Evolutionary conservation across 2,888 invertebrate genomes (phyloP).

Genomic region (Nycteola revayana): DNA sequence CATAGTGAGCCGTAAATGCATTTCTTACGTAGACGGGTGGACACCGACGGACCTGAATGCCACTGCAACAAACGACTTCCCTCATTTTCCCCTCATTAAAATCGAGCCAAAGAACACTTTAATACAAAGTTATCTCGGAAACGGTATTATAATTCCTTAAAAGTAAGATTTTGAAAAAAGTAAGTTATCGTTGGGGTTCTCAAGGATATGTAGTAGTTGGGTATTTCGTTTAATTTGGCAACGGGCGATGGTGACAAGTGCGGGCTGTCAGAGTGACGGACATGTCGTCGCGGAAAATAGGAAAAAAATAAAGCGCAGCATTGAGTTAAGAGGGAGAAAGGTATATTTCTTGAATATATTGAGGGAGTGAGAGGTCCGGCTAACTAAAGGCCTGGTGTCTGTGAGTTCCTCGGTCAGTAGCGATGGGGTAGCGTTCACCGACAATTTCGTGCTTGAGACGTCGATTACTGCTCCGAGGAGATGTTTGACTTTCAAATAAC

Average conservation of each 20-base stretch:
- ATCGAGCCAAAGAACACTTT: constrained; percentile 41
- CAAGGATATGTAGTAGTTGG: constrained; percentile 55
- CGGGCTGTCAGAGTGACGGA: constrained; percentile 45
- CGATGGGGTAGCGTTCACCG: constrained; percentile 48
- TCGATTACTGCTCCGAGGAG: constrained; percentile 56
- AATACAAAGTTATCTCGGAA: constrained; percentile 44
- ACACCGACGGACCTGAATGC: constrained; percentile 49
- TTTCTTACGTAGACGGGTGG: constrained; percentile 44
- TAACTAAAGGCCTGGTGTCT: constrained; percentile 44
- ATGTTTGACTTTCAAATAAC: constrained; percentile 68
- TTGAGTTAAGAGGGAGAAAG: constrained; percentile 41
- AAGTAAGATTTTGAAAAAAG: constrained; percentile 44
- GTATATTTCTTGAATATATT: constrained; percentile 9
- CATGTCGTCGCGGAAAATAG: constrained; percentile 46
- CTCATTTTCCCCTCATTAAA: constrained; percentile 56
- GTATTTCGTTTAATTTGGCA: constrained; percentile 65
- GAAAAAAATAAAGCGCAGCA: constrained; percentile 53
- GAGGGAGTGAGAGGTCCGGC: constrained; percentile 38
- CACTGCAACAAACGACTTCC: constrained; percentile 46
- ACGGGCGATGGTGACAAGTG: constrained; percentile 58
- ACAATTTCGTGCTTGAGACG: constrained; percentile 62
- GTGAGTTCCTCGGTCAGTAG: constrained; percentile 47
- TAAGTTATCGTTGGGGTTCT: constrained; percentile 43
- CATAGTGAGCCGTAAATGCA: constrained; percentile 43
- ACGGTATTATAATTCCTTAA: constrained; percentile 49